These are phyloP conservation scores for Drosophila asahinai DNA, from an alignment of 1,140 invertebrate genomes.

Conservation along the genomic window DNA sequence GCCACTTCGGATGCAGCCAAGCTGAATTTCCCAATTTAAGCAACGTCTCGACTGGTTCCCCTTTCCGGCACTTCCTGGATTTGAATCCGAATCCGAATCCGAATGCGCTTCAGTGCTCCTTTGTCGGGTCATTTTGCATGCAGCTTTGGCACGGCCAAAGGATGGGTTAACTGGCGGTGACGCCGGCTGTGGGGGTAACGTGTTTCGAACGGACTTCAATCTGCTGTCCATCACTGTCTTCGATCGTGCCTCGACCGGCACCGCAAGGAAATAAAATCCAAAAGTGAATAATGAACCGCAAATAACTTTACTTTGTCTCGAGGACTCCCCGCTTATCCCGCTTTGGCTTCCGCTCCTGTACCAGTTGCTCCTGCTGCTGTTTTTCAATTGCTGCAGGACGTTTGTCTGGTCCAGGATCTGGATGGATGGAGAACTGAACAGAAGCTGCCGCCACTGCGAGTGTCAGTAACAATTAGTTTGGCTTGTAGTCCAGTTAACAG, in stretches of 20 bases:
- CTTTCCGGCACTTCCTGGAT: background rate
- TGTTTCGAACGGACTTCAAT: constrained; percentile 69
- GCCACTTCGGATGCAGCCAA: constrained; percentile 46
- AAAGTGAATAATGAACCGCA: constrained; percentile 84
- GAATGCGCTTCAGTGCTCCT: constrained; percentile 17
- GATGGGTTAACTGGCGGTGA: constrained; percentile 28
- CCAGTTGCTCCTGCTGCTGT: constrained; percentile 9
- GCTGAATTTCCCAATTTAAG: constrained; percentile 73
- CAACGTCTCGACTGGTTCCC: constrained; percentile 38
- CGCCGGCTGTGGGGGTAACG: constrained; percentile 31
- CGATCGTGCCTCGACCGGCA: constrained; percentile 62
- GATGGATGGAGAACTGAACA: constrained; percentile 10
- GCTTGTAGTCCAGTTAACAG: constrained; percentile 63
- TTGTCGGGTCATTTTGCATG: constrained; percentile 79
- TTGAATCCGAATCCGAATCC: constrained; percentile 21
- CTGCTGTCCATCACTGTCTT: constrained; percentile 79
- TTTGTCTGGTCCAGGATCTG: constrained; percentile 45
- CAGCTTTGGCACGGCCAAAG: constrained; percentile 40
- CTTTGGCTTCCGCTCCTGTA: background rate
- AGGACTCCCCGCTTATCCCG: constrained; percentile 9
- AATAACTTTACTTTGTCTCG: constrained; percentile 78
- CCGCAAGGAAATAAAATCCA: constrained; percentile 76
- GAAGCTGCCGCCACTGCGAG: constrained; percentile 45
- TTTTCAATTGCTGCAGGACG: constrained; percentile 66
- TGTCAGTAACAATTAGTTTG: constrained; percentile 82